These are phyloP conservation scores for Ciconia nigra DNA, from an alignment of 2,797 vertebrate genomes.

Conservation along the genomic window DNA sequence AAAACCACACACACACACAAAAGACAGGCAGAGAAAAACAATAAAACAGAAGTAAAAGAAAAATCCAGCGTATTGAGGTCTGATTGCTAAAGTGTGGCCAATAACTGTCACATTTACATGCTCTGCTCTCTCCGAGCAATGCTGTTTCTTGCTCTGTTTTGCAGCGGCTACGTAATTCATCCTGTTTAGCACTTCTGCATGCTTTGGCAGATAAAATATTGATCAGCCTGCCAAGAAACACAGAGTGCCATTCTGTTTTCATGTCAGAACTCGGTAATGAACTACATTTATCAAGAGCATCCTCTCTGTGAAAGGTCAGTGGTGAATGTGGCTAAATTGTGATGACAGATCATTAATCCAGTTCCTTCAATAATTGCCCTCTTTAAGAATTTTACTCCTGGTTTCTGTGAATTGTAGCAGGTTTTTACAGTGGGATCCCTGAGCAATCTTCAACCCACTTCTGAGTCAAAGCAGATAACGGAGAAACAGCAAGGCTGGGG, in stretches of 20 bases:
- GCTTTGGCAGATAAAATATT: constrained; percentile 78
- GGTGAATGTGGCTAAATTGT: constrained; percentile 76
- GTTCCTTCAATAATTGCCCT: constrained; percentile 76
- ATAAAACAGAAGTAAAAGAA: neutral
- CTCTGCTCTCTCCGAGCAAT: neutral
- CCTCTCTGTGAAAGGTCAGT: constrained; percentile 80
- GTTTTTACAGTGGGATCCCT: constrained; percentile 66
- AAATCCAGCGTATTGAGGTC: neutral
- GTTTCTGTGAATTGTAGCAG: constrained; percentile 29
- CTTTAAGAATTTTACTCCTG: constrained; percentile 69
- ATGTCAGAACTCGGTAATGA: constrained; percentile 83
- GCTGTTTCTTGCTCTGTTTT: neutral
- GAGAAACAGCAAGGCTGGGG: constrained; percentile 24
- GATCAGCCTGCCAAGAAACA: constrained; percentile 73
- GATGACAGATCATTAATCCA: constrained; percentile 85
- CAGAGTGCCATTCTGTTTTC: constrained; percentile 74
- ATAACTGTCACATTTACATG: neutral
- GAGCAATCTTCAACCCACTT: constrained; percentile 62
- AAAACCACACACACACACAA: neutral
- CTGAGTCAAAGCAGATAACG: constrained; percentile 49
- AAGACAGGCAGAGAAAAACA: neutral
- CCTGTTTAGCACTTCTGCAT: constrained; percentile 56
- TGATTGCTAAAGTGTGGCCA: neutral
- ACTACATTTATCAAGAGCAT: constrained; percentile 82
- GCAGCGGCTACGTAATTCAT: constrained; percentile 35